Base-by-base conservation (phyloP, 2,113 vertebrate species). In the Atrichornis clamosus region DNA sequence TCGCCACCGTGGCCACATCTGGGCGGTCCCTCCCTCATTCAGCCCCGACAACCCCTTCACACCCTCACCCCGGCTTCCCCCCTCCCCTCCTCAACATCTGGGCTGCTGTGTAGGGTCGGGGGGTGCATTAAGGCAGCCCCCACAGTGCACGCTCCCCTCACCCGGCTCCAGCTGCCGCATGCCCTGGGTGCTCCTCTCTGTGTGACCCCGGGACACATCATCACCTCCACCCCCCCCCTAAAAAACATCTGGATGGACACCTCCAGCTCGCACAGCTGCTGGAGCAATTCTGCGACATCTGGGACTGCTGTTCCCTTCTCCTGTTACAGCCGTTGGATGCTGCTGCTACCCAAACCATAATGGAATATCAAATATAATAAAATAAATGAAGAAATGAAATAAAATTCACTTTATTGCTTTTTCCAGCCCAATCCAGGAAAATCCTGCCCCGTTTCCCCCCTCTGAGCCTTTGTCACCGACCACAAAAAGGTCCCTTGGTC, bases 351-450 rank as follows among this genome's bases (percentile, higher is more conserved):
- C 5, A 26, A 79, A 79, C 4, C 3, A 2, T 1, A 1, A 22
- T 2, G 21, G 4, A 10, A 39, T 6, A 3, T 1, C 6, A 62
- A 59, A 46, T 4, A 2, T 0, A 18, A 30, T 1, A 9, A 5
- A 30, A 9, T 1, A 6, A 7, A 7, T 0, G 1, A 60, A 49
- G 6, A 33, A 53, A 41, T 47, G 6, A 58, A 83, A 33, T 4
- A 1, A 62, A 74, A 10, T 7, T 11, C 1, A 3, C 4, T 50
- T 87, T 18, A 13, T 67, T 33, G 2, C 14, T 13, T 7, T 72
- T 58, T 53, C 12, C 28, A 11, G 33, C 28, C 11, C 32, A n/a
- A 55, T 18, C 7, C 2, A 15, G 33, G 21, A 6, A 24, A 74
- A 64, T 17, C 35, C 37, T 28, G 18, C 15, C 39, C 19, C 4